Evolutionary conservation across 2,797 vertebrate genomes (phyloP), one percentile per base, ranked within the genome.

Genomic region (Malurus leucopterus): DNA sequence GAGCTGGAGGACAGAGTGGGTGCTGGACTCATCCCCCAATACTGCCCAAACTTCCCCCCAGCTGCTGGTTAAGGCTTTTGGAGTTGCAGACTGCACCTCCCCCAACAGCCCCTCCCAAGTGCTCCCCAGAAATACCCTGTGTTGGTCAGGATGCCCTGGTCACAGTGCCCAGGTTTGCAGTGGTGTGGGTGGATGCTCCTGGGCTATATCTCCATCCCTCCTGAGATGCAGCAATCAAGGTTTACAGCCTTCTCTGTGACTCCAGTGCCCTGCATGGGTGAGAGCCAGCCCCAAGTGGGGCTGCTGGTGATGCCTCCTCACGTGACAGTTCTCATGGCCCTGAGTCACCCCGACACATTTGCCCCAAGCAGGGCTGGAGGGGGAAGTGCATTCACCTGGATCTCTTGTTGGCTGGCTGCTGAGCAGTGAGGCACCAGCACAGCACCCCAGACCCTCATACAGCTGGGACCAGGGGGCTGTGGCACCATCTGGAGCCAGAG

Each of bases 341-440:
- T 95, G 93, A 95, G 86, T 95, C 95, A 95, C 44, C 26, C 30
- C 1, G 0, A 79, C 76, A 82, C 16, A 1, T 79, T 92, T 4
- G 1, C 46, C 44, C 63, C 34, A 5, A 13, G 80, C n/a, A 6
- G 59, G 47, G 44, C 55, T 71, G 44, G 13, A 71, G 55, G 15
- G 50, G 74, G 73, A 87, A 76, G 83, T 53, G 29, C n/a, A 71
- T 84, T 89, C 54, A 82, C 87, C 85, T 79, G 85, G 57, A 30
- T 57, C 63, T 13, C 26, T 88, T 75, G 41, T 61, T 63, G 3
- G 0, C 43, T 57, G 53, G 18, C 87, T 24, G 20, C 23, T 0
- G 1, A 67, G 78, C 36, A 50, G 69, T 0, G 36, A 55, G 88
- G 44, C 62, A 9, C 63, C 13, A 8, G 47, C 9, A 18, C 16